Conservation (phyloP, 1,140 invertebrate genomes). For the Heliconius hewitsoni region DNA sequence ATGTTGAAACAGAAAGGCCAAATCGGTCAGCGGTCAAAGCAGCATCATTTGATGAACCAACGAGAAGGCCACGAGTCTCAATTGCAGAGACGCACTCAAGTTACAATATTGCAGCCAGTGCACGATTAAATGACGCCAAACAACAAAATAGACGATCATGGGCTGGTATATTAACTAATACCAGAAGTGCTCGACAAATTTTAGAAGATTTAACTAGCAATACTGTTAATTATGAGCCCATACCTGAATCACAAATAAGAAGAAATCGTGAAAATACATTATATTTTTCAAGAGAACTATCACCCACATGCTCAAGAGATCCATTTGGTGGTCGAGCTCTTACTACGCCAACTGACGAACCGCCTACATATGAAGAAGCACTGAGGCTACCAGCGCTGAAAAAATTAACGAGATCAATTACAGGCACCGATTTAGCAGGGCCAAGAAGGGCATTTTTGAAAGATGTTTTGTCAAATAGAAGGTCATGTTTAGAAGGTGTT, state of each 20-base stretch:
- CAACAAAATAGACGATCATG: slow-evolving; percentile 71
- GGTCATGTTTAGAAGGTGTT: slow-evolving; percentile 78
- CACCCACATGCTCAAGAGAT: slow-evolving; percentile 83
- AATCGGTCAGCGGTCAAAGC: slow-evolving; percentile 62
- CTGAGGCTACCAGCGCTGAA: slow-evolving; percentile 80
- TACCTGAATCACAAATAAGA: slow-evolving; percentile 59
- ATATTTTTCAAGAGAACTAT: slow-evolving; percentile 84
- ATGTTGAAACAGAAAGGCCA: slow-evolving; percentile 58
- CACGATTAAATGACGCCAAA: slow-evolving; percentile 62
- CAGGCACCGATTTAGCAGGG: slow-evolving; percentile 71
- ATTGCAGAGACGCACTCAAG: slow-evolving; percentile 70
- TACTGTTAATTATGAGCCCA: slow-evolving; percentile 62
- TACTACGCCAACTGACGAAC: slow-evolving; percentile 78
- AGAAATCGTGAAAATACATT: slow-evolving; percentile 71
- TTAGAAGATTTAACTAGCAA: slow-evolving; percentile 66
- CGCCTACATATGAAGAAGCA: slow-evolving; percentile 80
- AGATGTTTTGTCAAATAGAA: slow-evolving; percentile 77
- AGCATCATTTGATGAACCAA: slow-evolving; percentile 70
- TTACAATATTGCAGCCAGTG: slow-evolving; percentile 56
- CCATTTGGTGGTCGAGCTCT: slow-evolving; percentile 82
- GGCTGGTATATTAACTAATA: slow-evolving; percentile 69
- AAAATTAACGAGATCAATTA: slow-evolving; percentile 80
- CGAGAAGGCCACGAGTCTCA: slow-evolving; percentile 57
- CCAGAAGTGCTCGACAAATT: slow-evolving; percentile 68
- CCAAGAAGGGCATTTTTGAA: slow-evolving; percentile 74